These are phyloP conservation scores for Antheraea yamamai DNA, from an alignment of 2,888 invertebrate species.

Conservation along the genomic window DNA sequence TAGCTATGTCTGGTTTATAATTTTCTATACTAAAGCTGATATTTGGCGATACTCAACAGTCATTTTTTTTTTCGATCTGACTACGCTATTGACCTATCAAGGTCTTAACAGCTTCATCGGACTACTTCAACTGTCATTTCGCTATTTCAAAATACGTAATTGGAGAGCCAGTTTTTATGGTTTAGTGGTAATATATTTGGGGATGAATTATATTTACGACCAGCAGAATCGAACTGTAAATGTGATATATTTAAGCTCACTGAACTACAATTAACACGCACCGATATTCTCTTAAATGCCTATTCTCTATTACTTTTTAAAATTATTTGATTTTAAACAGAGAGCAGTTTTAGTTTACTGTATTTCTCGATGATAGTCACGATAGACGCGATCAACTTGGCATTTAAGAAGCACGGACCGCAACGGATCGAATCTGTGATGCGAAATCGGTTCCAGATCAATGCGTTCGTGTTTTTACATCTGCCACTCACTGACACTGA, in stretches of 20 bases:
- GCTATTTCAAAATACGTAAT: no score
- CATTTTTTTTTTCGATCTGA: no score
- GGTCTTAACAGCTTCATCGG: no score
- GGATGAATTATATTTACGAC: no score
- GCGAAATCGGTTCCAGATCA: constrained; percentile 24
- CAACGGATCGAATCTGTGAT: constrained; percentile 24
- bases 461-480: constrained; percentile 19
- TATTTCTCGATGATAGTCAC: constrained; percentile 5
- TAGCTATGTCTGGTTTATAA: no score
- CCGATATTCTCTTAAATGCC: not conserved
- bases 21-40: no score
- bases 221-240: not conserved
- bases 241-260: not conserved
- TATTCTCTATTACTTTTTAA: not conserved
- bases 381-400: constrained; percentile 3
- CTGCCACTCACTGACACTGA: constrained; percentile 18
- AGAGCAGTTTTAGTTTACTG: not conserved
- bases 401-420: constrained; percentile 18
- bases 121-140: no score
- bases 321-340: not conserved
- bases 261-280: not conserved
- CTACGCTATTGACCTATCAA: no score
- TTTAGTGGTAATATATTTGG: no score
- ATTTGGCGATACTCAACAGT: no score
- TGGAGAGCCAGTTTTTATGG: no score